Evolutionary conservation across 2,888 invertebrate genomes (phyloP), one percentile per base, ranked within the genome.

Genomic region (Rhagium mordax): DNA sequence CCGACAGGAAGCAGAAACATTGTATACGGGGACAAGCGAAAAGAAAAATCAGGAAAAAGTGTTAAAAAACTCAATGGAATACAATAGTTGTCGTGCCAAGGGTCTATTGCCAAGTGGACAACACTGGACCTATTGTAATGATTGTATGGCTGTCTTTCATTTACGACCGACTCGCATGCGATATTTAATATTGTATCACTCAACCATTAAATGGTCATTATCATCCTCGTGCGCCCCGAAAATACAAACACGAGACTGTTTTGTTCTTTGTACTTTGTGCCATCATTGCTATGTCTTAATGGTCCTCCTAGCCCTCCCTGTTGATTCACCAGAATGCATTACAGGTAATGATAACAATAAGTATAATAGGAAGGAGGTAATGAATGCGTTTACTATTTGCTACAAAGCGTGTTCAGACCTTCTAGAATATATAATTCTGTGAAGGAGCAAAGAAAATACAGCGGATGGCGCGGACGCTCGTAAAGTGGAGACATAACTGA

Each of bases 171-270:
- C 71, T 55, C 76, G 75, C 80, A 80, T 79, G 81, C 80, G 71
- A 79, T 79, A 79, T 79, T 81, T 81, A 80, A 80, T 81, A 81
- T 80, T 81, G 80, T 79, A 81, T 80, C 81, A 80, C 77, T 77
- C 77, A 61, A 74, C 79, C 81, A 81, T 81, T 80, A 81, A 79
- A 75, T 75, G 79, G 78, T 77, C 78, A 80, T 81, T 80, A 81
- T 79, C 78, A 77, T 79, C 74, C 74, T 69, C 49, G 73, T 72
- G 47, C 60, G 61, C 74, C 75, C 71, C 61, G 72, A 71, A 71
- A 55, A 64, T 69, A 70, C 53, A 64, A 67, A 59, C 75, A 75
- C 72, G 72, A 70, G 29, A 72, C 48, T 62, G 70, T 67, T 57
- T 57, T 67, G 67, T 67, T 67, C 57, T 18, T 67, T 18, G 47